Evolutionary conservation across 2,797 vertebrate genomes (phyloP).

Genomic region (Halcyon chelicuti): DNA sequence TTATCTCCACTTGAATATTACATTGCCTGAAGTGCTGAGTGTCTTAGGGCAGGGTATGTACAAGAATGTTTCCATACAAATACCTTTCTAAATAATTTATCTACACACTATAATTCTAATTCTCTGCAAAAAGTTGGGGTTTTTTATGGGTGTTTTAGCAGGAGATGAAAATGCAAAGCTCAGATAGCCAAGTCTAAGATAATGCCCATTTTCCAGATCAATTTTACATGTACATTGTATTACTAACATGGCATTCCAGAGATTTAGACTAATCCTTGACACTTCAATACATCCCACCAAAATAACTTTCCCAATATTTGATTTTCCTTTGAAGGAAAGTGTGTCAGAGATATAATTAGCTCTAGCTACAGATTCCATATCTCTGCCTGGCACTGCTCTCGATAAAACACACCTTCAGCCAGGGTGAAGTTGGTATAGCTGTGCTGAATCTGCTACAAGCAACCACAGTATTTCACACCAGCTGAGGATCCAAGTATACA

Average conservation of each 20-base stretch:
- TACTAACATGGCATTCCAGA: background rate
- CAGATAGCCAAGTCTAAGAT: background rate
- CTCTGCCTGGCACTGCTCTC: background rate
- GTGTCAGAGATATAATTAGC: constrained; percentile 31
- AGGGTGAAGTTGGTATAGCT: constrained; percentile 16
- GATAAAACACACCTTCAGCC: constrained; percentile 22
- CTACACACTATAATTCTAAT: background rate
- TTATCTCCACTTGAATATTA: constrained; percentile 8
- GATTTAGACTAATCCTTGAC: constrained; percentile 7
- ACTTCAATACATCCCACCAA: background rate
- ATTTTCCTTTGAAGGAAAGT: constrained; percentile 39
- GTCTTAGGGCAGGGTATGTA: background rate
- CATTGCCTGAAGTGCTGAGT: background rate
- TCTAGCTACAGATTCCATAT: background rate
- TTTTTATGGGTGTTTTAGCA: background rate
- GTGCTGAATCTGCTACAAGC: background rate
- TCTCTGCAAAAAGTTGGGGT: accelerated
- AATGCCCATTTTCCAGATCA: background rate
- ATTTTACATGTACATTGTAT: constrained; percentile 9
- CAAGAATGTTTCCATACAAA: background rate
- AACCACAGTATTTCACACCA: background rate
- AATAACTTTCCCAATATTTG: constrained; percentile 32
- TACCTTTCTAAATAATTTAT: background rate
- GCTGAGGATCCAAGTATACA: background rate
- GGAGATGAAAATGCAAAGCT: background rate